Evolutionary conservation across 1,140 invertebrate species (phyloP).

Genomic region (Cydia pomonella): DNA sequence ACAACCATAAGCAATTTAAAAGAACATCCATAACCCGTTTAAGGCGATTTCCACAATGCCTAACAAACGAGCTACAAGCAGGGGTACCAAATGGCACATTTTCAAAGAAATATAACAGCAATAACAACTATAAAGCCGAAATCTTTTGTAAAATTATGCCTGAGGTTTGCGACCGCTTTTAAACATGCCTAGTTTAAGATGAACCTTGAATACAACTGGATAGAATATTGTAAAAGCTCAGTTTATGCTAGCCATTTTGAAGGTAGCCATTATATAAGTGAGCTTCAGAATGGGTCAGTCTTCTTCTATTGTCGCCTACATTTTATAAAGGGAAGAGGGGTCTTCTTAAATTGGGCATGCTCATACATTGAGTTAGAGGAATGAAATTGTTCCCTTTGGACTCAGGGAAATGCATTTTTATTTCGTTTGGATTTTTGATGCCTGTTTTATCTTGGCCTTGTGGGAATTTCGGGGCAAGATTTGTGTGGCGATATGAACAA

Average conservation of each 20-base stretch:
- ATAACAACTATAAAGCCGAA: conserved; percentile 37
- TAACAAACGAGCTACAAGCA: conserved; percentile 31
- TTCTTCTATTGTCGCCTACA: background rate
- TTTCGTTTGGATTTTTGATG: conserved; percentile 24
- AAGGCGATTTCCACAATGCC: conserved; percentile 34
- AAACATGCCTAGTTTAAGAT: background rate
- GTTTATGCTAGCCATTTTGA: background rate
- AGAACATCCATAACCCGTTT: background rate
- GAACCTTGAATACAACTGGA: background rate
- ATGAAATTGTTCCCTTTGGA: conserved; percentile 22
- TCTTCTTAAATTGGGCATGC: background rate
- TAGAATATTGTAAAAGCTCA: background rate
- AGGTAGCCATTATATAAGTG: background rate
- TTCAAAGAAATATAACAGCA: conserved; percentile 39
- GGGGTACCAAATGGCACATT: conserved; percentile 33
- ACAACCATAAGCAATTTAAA: conserved; percentile 3
- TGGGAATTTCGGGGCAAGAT: background rate
- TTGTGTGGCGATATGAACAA: conserved; percentile 9
- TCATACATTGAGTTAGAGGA: conserved; percentile 25
- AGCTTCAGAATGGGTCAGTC: background rate
- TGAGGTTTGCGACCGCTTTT: conserved; percentile 28
- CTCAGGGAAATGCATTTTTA: conserved; percentile 28
- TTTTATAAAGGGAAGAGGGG: background rate
- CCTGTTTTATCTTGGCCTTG: conserved; percentile 14
- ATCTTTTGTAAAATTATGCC: conserved; percentile 34